Percentiles rank a stretch among this genome's conserved stretches.
Evolutionary conservation across 2,113 vertebrate species (phyloP).

Genomic region (Anas platyrhynchos): DNA sequence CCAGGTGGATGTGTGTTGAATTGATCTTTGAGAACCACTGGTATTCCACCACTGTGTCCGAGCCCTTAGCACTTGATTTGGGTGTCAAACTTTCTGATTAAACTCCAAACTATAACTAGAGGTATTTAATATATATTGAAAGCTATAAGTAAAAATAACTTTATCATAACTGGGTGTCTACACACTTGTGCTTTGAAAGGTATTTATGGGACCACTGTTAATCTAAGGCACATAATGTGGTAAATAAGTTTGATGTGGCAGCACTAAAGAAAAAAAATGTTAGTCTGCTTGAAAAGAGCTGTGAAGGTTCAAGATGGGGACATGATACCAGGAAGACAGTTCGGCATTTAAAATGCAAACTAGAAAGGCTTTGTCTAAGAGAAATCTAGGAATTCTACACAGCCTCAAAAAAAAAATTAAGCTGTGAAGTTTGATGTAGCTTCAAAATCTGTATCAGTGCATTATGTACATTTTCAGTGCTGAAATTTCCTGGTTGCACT

Average conservation of each 20-base stretch:
- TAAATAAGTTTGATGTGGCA: background rate
- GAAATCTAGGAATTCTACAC: background rate
- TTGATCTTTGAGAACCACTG: background rate
- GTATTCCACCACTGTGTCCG: background rate
- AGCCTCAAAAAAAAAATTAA: background rate
- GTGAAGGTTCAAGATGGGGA: background rate
- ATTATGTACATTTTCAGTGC: fast-evolving
- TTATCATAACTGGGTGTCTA: background rate
- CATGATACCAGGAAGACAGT: background rate
- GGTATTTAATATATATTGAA: background rate
- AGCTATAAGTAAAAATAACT: background rate
- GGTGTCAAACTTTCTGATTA: background rate
- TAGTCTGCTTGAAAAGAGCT: background rate
- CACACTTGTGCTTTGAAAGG: background rate
- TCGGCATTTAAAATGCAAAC: background rate
- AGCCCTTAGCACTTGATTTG: background rate
- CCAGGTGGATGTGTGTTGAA: background rate
- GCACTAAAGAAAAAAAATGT: background rate
- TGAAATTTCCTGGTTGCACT: background rate
- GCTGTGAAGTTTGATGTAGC: background rate
- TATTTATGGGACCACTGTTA: background rate
- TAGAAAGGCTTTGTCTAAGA: background rate
- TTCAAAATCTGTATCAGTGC: background rate
- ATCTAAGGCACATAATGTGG: background rate
- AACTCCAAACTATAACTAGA: background rate